Conservation (phyloP, 2,113 vertebrate species). For the Myanophis thanlyinensis region DNA sequence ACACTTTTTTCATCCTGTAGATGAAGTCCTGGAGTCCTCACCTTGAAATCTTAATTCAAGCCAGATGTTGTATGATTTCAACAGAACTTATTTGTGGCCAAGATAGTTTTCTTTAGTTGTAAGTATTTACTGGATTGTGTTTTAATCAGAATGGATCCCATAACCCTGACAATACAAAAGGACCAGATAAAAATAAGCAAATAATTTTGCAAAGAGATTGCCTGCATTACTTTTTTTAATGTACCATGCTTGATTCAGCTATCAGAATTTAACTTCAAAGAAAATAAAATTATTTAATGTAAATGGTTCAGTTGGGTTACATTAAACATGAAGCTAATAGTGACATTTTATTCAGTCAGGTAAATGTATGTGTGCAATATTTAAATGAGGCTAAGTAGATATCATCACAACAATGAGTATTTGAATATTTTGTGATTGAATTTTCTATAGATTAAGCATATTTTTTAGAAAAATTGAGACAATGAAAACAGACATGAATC, state of each 20-base stretch:
- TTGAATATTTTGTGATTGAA: neutral
- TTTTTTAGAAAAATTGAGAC: neutral
- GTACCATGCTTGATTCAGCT: conserved; percentile 29
- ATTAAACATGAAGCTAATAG: neutral
- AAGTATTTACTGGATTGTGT: conserved; percentile 5
- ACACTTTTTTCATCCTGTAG: neutral
- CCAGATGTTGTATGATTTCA: conserved; percentile 14
- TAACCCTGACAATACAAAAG: conserved; percentile 25
- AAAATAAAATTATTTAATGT: neutral
- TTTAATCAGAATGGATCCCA: neutral
- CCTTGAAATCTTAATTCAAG: conserved; percentile 4
- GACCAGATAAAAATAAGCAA: conserved; percentile 21
- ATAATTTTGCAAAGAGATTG: neutral
- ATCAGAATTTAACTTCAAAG: conserved; percentile 35
- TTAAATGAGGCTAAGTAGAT: neutral
- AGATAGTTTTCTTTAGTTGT: neutral
- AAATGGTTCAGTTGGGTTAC: neutral
- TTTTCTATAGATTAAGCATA: neutral
- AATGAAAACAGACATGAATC: neutral
- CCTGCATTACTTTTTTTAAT: conserved; percentile 48
- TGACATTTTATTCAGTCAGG: neutral
- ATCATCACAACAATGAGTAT: neutral
- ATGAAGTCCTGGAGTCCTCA: neutral
- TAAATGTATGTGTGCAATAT: neutral
- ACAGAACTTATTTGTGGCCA: neutral